Conservation (phyloP, 2,113 vertebrate species). For the Microtus richardsoni region DNA sequence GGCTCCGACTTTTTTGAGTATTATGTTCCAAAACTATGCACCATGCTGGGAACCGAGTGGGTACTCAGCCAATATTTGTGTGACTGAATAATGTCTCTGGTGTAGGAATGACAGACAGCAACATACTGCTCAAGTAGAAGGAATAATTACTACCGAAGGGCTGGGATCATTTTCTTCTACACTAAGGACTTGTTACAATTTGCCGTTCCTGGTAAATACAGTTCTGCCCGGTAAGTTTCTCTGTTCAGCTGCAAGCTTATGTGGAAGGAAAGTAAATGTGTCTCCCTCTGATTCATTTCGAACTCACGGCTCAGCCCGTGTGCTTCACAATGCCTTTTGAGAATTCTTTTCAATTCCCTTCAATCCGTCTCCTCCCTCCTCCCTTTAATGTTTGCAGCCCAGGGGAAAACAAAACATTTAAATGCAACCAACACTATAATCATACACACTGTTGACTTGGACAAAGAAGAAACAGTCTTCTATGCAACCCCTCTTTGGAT, state of each 20-base stretch:
- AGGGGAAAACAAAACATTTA: constrained; percentile 76
- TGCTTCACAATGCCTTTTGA: constrained; percentile 68
- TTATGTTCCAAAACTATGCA: neutral
- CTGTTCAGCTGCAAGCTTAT: constrained; percentile 65
- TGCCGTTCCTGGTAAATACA: constrained; percentile 49
- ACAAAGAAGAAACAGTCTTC: constrained; percentile 44
- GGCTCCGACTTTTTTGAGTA: neutral
- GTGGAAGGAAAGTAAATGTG: constrained; percentile 74
- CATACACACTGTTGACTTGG: constrained; percentile 40
- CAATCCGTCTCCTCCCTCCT: constrained; percentile 45
- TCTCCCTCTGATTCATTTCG: constrained; percentile 73
- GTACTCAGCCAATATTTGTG: constrained; percentile 19
- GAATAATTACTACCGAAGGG: constrained; percentile 46
- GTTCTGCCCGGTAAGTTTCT: constrained; percentile 53
- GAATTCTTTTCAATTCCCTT: constrained; percentile 77
- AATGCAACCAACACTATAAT: constrained; percentile 73
- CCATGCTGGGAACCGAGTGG: neutral
- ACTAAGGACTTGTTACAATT: constrained; percentile 29
- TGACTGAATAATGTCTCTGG: constrained; percentile 6
- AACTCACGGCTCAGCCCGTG: constrained; percentile 61
- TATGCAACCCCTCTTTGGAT: neutral
- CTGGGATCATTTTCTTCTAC: constrained; percentile 40
- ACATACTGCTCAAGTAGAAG: neutral
- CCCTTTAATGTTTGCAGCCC: constrained; percentile 70
- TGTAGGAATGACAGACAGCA: neutral